phyloP scores from a whole-genome alignment of 92 coral and sea anemone genomes.

The Pocillopora grandis region DNA sequence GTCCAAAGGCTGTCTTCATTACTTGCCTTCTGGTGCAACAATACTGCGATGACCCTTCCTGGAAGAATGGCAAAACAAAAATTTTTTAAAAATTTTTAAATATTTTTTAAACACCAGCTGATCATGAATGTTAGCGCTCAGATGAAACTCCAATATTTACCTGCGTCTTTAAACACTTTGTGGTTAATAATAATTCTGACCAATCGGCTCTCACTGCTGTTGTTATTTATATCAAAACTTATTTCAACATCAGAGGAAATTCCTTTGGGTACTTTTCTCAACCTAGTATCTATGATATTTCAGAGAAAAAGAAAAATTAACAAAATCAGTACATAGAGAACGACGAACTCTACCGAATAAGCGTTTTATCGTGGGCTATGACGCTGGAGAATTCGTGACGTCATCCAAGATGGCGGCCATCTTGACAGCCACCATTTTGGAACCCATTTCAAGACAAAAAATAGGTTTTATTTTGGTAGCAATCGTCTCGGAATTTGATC shows the following conservation, averaged over 20 bases:
- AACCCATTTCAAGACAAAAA: no score
- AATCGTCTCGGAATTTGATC: no score
- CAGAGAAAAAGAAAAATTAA: neutral
- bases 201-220: neutral
- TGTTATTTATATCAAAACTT: neutral
- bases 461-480: no score
- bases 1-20: neutral
- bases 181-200: slow-evolving; percentile 18
- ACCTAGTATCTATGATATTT: neutral
- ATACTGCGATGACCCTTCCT: slow-evolving; percentile 12
- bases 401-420: no score
- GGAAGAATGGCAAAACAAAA: neutral
- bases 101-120: no score
- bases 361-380: no score
- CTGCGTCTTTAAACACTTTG: slow-evolving; percentile 28
- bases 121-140: neutral
- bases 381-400: no score
- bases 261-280: slow-evolving; percentile 11
- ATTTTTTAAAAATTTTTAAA: no score
- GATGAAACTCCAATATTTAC: neutral
- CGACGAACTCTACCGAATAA: no score
- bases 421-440: no score
- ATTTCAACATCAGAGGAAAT: neutral
- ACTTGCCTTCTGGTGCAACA: neutral
- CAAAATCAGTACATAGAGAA: neutral